Percentiles rank a stretch among this genome's conserved stretches.
Evolutionary conservation across 2,113 vertebrate genomes (phyloP).

Genomic region (Emberiza fucata): DNA sequence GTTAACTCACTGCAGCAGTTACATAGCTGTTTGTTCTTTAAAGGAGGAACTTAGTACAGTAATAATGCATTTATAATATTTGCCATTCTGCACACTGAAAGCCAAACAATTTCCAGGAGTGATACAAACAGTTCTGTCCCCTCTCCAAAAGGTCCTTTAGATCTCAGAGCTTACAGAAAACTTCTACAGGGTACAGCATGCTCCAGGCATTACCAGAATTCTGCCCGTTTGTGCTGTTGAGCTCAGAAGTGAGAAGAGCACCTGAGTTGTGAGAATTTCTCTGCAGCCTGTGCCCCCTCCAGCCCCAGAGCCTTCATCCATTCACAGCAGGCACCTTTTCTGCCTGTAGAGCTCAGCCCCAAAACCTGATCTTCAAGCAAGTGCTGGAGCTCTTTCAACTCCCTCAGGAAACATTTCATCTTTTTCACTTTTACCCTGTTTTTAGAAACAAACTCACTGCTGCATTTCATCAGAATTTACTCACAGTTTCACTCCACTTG

Average conservation of each 20-base stretch:
- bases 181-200: fast-evolving
- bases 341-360: not conserved
- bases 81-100: not conserved
- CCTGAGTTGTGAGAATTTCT: not conserved
- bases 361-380: not conserved
- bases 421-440: not conserved
- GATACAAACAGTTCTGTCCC: not conserved
- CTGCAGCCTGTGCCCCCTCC: not conserved
- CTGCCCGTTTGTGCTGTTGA: not conserved
- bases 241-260: not conserved
- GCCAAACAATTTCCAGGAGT: not conserved
- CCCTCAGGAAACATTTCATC: not conserved
- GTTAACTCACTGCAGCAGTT: not conserved
- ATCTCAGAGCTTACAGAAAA: not conserved
- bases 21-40: not conserved
- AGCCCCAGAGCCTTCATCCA: not conserved
- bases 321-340: not conserved
- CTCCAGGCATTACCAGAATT: fast-evolving
- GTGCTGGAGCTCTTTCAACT: not conserved
- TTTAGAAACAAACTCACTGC: not conserved
- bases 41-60: not conserved
- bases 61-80: not conserved
- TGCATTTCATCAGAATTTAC: not conserved
- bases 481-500: not conserved
- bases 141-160: not conserved